Percentiles rank a stretch among this genome's conserved stretches.
These are phyloP conservation scores for Glaucopsyche alexis DNA, from an alignment of 2,888 invertebrate species.

Conservation along the genomic window DNA sequence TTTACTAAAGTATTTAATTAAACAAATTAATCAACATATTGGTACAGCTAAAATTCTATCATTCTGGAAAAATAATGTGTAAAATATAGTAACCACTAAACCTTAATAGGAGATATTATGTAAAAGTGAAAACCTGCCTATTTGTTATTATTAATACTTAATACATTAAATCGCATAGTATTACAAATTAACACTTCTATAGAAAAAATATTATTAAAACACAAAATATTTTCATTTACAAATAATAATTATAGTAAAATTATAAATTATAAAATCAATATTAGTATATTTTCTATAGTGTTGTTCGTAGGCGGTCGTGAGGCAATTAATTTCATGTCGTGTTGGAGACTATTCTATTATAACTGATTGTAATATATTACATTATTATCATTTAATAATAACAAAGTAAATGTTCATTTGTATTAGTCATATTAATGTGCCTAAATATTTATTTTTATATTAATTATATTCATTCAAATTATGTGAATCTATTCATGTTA, in stretches of 20 bases:
- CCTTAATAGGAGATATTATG: neutral
- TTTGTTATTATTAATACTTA: neutral
- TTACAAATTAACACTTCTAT: neutral
- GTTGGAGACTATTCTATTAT: neutral
- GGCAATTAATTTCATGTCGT: constrained; percentile 25
- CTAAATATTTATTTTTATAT: constrained; percentile 7
- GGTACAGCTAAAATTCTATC: neutral
- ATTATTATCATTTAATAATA: constrained; percentile 16
- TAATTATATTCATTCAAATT: constrained; percentile 13
- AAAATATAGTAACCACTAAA: neutral
- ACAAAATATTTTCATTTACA: neutral
- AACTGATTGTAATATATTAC: constrained; percentile 25
- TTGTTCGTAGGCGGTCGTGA: constrained; percentile 25
- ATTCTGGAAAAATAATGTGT: neutral
- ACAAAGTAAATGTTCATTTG: constrained; percentile 4
- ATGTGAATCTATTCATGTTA: neutral
- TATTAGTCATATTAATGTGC: constrained; percentile 16
- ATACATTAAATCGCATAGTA: neutral
- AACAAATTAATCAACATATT: neutral
- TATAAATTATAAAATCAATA: constrained; percentile 10
- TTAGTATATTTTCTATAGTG: neutral
- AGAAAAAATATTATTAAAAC: neutral
- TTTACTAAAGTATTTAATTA: neutral
- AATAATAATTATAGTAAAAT: constrained; percentile 1
- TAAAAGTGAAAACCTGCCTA: no score